Evolutionary conservation across 2,888 invertebrate genomes (phyloP).

Genomic region (Pyrocoelia pectoralis): DNA sequence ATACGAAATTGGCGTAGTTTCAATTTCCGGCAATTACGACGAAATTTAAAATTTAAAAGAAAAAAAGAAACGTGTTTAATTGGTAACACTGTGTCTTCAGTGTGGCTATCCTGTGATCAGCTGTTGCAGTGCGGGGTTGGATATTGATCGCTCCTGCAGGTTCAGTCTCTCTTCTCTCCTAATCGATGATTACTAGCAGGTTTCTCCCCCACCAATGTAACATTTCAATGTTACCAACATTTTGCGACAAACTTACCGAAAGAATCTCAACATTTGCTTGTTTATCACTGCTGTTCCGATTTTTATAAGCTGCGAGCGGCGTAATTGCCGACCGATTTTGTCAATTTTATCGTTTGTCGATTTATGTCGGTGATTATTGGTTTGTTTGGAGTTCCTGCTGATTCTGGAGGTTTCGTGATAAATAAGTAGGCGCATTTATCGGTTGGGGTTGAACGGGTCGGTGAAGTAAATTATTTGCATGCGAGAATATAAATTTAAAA

Average conservation of each 20-base stretch:
- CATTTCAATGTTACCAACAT: conserved; percentile 28
- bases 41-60: background rate
- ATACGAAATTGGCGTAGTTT: no score
- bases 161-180: conserved; percentile 48
- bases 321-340: no score
- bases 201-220: conserved; percentile 34
- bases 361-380: no score
- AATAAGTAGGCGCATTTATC: no score
- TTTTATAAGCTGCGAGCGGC: no score
- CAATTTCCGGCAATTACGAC: no score
- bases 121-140: conserved; percentile 58
- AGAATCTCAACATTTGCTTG: conserved; percentile 19
- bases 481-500: conserved; percentile 13
- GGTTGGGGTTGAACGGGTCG: no score
- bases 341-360: no score
- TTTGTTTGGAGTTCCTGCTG: no score
- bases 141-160: conserved; percentile 55
- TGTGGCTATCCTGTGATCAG: conserved; percentile 51
- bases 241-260: conserved; percentile 28
- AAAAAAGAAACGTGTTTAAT: background rate
- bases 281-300: conserved; percentile 17
- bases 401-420: no score
- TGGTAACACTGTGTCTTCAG: conserved; percentile 27
- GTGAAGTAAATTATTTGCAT: background rate
- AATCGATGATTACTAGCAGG: conserved; percentile 54